A percentile compares a stretch with the other conserved stretches of the same genome.
Evolutionary conservation across 35 echinoderm and acorn worm species (phyloP).

Genomic region (Stichopus chloronotus): DNA sequence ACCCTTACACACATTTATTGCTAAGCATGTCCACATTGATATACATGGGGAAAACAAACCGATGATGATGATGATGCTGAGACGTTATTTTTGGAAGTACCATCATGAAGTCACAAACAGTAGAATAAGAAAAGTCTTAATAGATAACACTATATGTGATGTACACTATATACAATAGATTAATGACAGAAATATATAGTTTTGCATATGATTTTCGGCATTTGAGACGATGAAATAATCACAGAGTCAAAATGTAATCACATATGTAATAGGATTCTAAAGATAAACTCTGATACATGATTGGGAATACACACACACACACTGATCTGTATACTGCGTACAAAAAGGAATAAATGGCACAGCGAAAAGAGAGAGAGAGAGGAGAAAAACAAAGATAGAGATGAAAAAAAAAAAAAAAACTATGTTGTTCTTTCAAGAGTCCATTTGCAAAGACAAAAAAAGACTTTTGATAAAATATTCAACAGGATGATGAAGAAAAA

Average conservation of each 20-base stretch:
- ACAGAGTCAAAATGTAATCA: slow-evolving; percentile 12
- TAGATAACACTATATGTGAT: slow-evolving; percentile 47
- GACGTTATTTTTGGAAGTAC: slow-evolving; percentile 44
- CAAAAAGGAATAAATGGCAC: slow-evolving; percentile 5
- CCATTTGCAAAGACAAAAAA: neutral
- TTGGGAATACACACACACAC: slow-evolving; percentile 13
- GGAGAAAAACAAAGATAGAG: too few relatives aligned
- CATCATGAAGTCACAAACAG: slow-evolving; percentile 27
- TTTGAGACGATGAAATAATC: neutral
- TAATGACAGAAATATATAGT: slow-evolving; percentile 49
- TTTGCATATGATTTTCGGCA: slow-evolving; percentile 43
- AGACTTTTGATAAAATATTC: neutral
- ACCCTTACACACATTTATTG: slow-evolving; percentile 54
- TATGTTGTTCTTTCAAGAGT: too few relatives aligned
- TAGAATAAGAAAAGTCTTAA: slow-evolving; percentile 36
- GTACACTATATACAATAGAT: slow-evolving; percentile 51
- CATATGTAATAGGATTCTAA: slow-evolving; percentile 7
- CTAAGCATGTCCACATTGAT: slow-evolving; percentile 45
- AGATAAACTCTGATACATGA: neutral
- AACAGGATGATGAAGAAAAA: neutral
- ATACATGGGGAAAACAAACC: slow-evolving; percentile 30
- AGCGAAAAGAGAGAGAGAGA: neutral
- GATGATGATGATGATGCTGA: neutral
- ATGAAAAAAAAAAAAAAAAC: too few relatives aligned
- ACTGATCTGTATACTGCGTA: neutral